phyloP scores from a whole-genome alignment of 2,888 invertebrate species.

The Platycnemis pennipes region DNA sequence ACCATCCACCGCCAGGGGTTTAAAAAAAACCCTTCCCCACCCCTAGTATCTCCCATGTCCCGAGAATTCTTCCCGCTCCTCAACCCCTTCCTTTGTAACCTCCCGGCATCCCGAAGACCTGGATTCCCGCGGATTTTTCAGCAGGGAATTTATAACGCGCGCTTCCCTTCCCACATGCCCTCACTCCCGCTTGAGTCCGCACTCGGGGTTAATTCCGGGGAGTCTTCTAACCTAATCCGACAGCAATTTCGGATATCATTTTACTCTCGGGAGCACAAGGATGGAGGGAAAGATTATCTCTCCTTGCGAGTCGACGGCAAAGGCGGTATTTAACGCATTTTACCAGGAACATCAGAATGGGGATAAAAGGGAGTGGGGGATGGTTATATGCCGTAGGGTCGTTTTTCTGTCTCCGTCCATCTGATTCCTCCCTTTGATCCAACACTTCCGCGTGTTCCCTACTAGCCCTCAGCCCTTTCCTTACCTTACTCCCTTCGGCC shows the following conservation, averaged over 20 bases:
- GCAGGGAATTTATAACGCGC: neutral
- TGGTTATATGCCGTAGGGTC: neutral
- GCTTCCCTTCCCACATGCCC: neutral
- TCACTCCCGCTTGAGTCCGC: neutral
- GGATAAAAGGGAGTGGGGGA: neutral
- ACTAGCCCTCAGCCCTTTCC: too few species aligned
- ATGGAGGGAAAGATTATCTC: neutral
- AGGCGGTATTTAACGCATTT: neutral
- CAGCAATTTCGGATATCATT: conserved; percentile 8
- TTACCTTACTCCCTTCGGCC: neutral
- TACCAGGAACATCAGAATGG: neutral
- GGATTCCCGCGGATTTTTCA: neutral
- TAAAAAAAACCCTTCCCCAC: neutral
- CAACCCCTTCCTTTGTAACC: neutral
- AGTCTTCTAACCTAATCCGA: neutral
- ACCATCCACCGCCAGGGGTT: neutral
- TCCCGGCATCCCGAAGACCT: neutral
- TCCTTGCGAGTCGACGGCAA: neutral
- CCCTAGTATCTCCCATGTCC: neutral
- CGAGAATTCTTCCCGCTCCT: neutral
- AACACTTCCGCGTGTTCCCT: neutral
- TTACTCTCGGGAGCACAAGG: neutral
- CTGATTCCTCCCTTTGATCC: neutral
- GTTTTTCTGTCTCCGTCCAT: neutral
- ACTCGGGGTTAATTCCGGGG: conserved; percentile 9